These are phyloP conservation scores for Stramonita haemastoma DNA, from an alignment of 2,888 invertebrate genomes.

Conservation along the genomic window DNA sequence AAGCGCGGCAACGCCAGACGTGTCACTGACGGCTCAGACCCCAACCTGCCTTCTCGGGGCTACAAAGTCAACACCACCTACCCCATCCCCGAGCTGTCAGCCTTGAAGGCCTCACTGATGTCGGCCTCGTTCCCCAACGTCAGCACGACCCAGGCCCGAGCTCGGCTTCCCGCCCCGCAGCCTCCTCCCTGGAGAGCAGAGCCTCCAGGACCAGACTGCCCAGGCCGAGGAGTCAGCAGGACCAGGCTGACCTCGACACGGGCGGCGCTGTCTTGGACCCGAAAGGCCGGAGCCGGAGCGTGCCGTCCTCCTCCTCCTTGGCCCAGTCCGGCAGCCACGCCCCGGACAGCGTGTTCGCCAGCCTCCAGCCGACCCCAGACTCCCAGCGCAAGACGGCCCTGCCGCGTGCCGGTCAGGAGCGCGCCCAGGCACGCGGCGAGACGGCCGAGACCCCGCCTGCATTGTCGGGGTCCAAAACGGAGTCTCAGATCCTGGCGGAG, in stretches of 20 bases:
- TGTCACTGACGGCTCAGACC: not conserved
- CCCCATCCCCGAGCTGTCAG: not conserved
- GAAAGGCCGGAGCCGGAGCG: not conserved
- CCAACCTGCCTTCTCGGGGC: not conserved
- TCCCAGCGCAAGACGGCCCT: not conserved
- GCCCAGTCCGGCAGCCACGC: not conserved
- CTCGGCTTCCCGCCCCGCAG: not conserved
- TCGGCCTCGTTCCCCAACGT: not conserved
- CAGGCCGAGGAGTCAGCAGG: conserved; percentile 11
- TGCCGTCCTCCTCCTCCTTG: not conserved
- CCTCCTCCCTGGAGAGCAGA: not conserved
- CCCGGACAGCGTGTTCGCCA: not conserved
- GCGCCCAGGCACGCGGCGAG: not conserved
- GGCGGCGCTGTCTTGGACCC: conserved; percentile 17
- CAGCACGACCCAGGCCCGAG: not conserved
- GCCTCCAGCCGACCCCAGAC: not conserved
- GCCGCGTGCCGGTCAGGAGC: not conserved
- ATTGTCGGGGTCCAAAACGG: not conserved
- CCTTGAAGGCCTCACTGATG: not conserved
- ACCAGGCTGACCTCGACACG: conserved; percentile 29
- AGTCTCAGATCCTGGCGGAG: conserved; percentile 12
- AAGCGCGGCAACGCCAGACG: not conserved
- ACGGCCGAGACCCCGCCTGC: not conserved
- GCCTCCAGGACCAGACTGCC: not conserved
- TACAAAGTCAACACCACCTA: not conserved